phyloP scores from a whole-genome alignment of 1,140 invertebrate species.

The Yoshiicerus persimilis region DNA sequence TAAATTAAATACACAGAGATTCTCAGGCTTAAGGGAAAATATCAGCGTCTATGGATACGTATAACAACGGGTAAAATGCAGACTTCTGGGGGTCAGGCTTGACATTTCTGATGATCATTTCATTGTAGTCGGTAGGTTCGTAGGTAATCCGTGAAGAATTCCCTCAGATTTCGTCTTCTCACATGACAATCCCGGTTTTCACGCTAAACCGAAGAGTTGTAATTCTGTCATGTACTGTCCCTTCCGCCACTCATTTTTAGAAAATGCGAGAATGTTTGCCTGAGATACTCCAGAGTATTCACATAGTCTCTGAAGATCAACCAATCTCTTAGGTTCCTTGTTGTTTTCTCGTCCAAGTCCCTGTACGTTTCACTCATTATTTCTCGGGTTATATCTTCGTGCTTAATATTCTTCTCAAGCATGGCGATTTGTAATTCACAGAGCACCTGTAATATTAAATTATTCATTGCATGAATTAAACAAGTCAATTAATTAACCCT shows the following conservation, averaged over 20 bases:
- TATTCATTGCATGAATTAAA: background rate
- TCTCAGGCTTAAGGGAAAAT: background rate
- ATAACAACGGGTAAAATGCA: background rate
- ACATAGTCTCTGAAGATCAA: slow-evolving; percentile 69
- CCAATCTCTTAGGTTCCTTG: slow-evolving; percentile 63
- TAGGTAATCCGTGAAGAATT: background rate
- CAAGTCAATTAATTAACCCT: background rate
- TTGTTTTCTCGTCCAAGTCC: slow-evolving; percentile 55
- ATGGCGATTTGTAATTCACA: slow-evolving; percentile 63
- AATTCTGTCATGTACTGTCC: background rate
- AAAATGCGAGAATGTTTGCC: slow-evolving; percentile 57
- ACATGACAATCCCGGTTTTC: background rate
- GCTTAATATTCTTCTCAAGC: slow-evolving; percentile 58
- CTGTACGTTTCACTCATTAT: slow-evolving; percentile 61
- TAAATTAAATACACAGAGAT: background rate
- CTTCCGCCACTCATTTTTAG: background rate
- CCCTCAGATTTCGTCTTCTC: background rate
- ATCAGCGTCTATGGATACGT: background rate
- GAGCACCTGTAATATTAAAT: slow-evolving; percentile 56
- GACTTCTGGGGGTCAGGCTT: slow-evolving; percentile 5
- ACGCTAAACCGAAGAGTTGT: background rate
- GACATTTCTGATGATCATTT: background rate
- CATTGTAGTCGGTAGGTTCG: slow-evolving; percentile 3
- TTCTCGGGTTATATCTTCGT: slow-evolving; percentile 59
- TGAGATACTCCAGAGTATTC: slow-evolving; percentile 63